phyloP scores from a whole-genome alignment of 2,113 vertebrate genomes.

The Zosterops japonicus region DNA sequence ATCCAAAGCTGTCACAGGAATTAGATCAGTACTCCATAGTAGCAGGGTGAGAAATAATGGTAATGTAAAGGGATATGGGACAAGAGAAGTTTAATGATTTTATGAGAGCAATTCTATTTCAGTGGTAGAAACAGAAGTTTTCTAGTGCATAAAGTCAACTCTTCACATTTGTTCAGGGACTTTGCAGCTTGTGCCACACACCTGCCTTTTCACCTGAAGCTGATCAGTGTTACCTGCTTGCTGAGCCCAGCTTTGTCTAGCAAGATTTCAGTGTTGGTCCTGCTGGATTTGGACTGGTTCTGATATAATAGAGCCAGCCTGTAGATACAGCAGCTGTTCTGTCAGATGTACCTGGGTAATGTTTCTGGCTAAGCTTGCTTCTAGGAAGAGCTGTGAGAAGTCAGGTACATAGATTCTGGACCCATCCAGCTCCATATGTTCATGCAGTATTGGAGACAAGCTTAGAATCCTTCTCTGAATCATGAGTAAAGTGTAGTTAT shows the following conservation, averaged over 20 bases:
- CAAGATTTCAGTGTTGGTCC: not conserved
- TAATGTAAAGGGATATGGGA: not conserved
- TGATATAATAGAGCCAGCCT: not conserved
- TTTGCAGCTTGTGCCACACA: rapidly evolving
- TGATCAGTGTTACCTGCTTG: not conserved
- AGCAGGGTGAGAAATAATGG: not conserved
- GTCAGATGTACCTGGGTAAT: not conserved
- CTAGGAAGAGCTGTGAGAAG: not conserved
- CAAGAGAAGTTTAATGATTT: not conserved
- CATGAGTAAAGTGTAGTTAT: not conserved
- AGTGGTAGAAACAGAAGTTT: not conserved
- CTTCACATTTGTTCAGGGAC: not conserved
- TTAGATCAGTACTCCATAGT: not conserved
- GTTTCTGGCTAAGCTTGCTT: not conserved
- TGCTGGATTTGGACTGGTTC: not conserved
- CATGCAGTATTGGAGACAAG: not conserved
- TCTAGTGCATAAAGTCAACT: not conserved
- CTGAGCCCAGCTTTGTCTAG: not conserved
- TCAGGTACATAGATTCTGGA: not conserved
- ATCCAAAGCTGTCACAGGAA: not conserved
- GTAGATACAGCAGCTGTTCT: not conserved
- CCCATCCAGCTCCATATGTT: not conserved
- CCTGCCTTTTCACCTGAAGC: not conserved
- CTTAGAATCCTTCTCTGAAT: not conserved
- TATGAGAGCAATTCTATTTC: not conserved